Conservation (phyloP, 2,113 vertebrate species). For the Cavia porcellus region DNA sequence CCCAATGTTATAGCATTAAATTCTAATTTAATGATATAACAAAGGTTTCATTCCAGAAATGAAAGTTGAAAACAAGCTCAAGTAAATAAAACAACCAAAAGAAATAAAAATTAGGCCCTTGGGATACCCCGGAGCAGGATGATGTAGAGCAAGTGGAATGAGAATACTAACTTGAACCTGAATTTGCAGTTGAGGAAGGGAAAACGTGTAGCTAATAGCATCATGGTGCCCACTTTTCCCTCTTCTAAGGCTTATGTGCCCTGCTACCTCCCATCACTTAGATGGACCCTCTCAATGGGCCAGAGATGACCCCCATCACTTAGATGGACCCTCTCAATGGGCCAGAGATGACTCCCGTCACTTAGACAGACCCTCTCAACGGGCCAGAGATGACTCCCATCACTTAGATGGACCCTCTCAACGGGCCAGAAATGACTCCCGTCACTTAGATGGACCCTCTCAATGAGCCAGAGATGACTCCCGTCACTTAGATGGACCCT, state of each 20-base stretch:
- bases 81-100: not conserved
- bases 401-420: not conserved
- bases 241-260: not conserved
- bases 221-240: too few species aligned
- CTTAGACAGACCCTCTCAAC: not conserved
- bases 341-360: not conserved
- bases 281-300: not conserved
- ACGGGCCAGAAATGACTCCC: not conserved
- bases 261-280: not conserved
- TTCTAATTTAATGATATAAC: not conserved
- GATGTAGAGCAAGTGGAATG: not conserved
- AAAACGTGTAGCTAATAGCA: not conserved
- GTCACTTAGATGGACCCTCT: not conserved
- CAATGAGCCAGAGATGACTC: not conserved
- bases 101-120: not conserved
- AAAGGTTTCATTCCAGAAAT: not conserved
- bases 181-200: not conserved
- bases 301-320: not conserved
- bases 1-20: not conserved
- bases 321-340: not conserved
- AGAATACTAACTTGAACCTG: not conserved
- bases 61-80: not conserved
- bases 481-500: not conserved
- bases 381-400: not conserved
- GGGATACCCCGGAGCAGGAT: not conserved